Evolutionary conservation across 1,140 invertebrate species (phyloP).

Genomic region (Teleogryllus occipitalis): DNA sequence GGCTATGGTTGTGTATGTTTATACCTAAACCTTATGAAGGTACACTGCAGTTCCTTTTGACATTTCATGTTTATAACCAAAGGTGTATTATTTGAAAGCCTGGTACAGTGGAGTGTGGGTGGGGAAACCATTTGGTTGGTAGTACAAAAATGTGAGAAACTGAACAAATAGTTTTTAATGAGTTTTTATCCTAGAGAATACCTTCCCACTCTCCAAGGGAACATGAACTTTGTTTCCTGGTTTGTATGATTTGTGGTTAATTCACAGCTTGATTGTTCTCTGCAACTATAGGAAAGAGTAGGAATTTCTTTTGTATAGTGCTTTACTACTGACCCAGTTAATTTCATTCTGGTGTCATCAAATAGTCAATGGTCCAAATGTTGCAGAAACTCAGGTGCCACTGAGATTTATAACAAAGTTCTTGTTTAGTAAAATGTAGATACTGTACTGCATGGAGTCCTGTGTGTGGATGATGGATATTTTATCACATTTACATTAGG

Average conservation of each 20-base stretch:
- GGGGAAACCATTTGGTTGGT: too few species aligned
- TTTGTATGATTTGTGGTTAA: neutral
- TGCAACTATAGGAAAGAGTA: neutral
- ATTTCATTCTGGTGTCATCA: neutral
- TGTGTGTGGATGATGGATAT: neutral
- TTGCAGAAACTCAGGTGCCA: neutral
- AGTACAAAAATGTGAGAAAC: neutral
- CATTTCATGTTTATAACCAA: neutral
- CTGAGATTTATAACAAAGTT: neutral
- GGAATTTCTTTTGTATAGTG: neutral
- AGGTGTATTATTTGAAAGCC: neutral
- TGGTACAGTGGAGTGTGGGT: neutral
- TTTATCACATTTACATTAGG: slow-evolving; percentile 2
- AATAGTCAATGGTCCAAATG: slow-evolving; percentile 1
- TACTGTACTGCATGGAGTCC: neutral
- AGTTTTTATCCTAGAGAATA: neutral
- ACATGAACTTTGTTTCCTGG: neutral
- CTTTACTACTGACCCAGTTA: neutral
- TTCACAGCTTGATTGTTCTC: neutral
- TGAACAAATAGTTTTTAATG: neutral
- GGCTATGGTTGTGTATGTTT: neutral
- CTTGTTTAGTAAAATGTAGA: slow-evolving; percentile 1
- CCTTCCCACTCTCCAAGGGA: neutral
- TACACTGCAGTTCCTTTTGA: neutral
- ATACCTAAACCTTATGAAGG: neutral